A percentile compares a stretch with the other conserved stretches of the same genome.
These are phyloP conservation scores for Rugalucina vietnamica DNA, from an alignment of 2,888 invertebrate genomes.

Conservation along the genomic window DNA sequence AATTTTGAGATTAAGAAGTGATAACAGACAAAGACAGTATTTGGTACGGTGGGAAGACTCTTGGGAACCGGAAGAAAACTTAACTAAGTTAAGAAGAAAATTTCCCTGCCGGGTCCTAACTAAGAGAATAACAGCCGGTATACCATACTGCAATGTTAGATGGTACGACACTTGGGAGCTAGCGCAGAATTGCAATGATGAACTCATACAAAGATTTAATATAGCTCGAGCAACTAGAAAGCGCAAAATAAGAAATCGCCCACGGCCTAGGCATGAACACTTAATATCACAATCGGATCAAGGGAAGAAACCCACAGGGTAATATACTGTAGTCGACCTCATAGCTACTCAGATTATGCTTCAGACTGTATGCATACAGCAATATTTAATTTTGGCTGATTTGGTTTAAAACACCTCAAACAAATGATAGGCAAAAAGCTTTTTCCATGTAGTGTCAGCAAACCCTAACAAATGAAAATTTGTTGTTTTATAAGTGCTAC, in stretches of 20 bases:
- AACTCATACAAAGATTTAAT: not conserved
- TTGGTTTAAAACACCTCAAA: not conserved
- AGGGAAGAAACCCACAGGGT: too few species aligned
- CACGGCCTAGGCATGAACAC: not conserved
- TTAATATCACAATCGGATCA: too few species aligned
- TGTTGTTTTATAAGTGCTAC: slow-evolving; percentile 18
- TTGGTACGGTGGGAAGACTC: not conserved
- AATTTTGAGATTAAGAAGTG: not conserved
- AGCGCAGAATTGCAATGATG: not conserved
- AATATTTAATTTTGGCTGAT: too few species aligned
- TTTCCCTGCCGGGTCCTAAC: not conserved
- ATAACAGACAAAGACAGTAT: not conserved
- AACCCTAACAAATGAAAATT: slow-evolving; percentile 14
- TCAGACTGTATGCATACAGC: not conserved
- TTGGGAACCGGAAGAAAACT: not conserved
- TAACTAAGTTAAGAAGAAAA: not conserved
- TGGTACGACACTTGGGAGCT: not conserved
- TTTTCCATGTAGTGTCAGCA: slow-evolving; percentile 13
- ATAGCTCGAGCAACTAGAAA: not conserved
- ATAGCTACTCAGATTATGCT: not conserved
- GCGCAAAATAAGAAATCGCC: not conserved
- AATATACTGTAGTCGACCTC: too few species aligned
- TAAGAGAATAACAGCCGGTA: not conserved
- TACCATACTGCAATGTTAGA: not conserved
- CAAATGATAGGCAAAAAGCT: not conserved